phyloP scores from a whole-genome alignment of 2,888 invertebrate genomes.

The Machimus rusticus region DNA sequence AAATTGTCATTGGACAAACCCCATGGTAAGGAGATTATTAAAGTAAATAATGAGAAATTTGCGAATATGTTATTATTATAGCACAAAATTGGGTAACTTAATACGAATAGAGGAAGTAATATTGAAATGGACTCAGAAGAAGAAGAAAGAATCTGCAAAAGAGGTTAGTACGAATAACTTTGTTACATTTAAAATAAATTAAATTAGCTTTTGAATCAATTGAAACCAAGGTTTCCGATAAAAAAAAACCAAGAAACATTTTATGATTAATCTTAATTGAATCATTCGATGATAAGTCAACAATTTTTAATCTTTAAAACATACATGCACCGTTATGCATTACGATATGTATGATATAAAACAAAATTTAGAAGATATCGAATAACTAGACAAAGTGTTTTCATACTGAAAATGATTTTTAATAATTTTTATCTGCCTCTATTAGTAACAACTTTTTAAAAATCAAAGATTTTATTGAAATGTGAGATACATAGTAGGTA shows the following conservation, averaged over 20 bases:
- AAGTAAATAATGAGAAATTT: background rate
- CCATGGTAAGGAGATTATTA: background rate
- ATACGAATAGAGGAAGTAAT: background rate
- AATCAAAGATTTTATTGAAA: too few species aligned
- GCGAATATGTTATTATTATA: background rate
- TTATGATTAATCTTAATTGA: background rate
- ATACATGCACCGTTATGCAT: background rate
- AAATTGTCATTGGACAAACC: background rate
- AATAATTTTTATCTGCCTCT: too few species aligned
- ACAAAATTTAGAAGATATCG: too few species aligned
- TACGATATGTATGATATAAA: background rate
- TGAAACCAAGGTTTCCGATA: background rate
- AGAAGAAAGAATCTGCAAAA: background rate
- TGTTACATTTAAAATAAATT: background rate
- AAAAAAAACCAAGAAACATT: too few species aligned
- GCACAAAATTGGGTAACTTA: background rate
- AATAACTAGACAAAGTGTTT: too few species aligned
- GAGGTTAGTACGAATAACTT: background rate
- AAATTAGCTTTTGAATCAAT: background rate
- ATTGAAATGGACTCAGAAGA: background rate
- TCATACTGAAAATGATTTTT: too few species aligned
- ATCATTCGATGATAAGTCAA: background rate
- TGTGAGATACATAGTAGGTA: too few species aligned
- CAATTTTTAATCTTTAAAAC: background rate
- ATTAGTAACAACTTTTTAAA: too few species aligned